A percentile compares a stretch with the other conserved stretches of the same genome.
phyloP scores from a whole-genome alignment of 2,888 invertebrate genomes.

The Ceramica pisi region DNA sequence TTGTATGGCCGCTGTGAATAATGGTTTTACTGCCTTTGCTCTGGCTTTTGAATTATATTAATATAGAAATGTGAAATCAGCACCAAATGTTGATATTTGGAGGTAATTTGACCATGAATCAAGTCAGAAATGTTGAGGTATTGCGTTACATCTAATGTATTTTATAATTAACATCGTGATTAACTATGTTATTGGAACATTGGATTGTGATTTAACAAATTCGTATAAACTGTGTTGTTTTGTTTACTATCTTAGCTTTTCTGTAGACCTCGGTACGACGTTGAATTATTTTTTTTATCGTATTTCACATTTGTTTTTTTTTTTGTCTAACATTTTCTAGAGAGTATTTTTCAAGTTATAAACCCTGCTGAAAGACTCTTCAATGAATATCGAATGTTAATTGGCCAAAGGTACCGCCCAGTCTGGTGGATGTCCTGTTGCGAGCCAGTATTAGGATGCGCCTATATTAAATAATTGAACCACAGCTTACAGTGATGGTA shows the following conservation, averaged over 20 bases:
- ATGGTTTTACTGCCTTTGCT: conserved; percentile 52
- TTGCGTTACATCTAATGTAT: background rate
- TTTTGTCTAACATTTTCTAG: too few relatives aligned
- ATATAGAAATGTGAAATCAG: conserved; percentile 26
- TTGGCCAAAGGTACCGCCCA: conserved; percentile 33
- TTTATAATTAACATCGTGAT: conserved; percentile 9
- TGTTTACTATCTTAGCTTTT: background rate
- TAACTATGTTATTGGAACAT: background rate
- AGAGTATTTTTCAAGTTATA: too few relatives aligned
- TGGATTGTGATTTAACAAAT: background rate
- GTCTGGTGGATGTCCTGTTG: conserved; percentile 46
- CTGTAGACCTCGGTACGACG: too few relatives aligned
- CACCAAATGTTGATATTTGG: conserved; percentile 25
- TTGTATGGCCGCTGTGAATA: conserved; percentile 64
- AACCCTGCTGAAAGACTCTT: background rate
- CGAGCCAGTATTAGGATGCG: conserved; percentile 12
- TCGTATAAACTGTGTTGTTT: background rate
- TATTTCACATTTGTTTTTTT: too few relatives aligned
- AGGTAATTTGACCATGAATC: conserved; percentile 28
- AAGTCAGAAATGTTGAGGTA: conserved; percentile 26
- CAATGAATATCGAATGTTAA: conserved; percentile 13
- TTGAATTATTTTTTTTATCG: too few relatives aligned
- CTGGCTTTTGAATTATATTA: conserved; percentile 50
- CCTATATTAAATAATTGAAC: conserved; percentile 57
- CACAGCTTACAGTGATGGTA: conserved; percentile 53